phyloP scores from a whole-genome alignment of 2,113 vertebrate species.

The Ceyx cyanopectus region DNA sequence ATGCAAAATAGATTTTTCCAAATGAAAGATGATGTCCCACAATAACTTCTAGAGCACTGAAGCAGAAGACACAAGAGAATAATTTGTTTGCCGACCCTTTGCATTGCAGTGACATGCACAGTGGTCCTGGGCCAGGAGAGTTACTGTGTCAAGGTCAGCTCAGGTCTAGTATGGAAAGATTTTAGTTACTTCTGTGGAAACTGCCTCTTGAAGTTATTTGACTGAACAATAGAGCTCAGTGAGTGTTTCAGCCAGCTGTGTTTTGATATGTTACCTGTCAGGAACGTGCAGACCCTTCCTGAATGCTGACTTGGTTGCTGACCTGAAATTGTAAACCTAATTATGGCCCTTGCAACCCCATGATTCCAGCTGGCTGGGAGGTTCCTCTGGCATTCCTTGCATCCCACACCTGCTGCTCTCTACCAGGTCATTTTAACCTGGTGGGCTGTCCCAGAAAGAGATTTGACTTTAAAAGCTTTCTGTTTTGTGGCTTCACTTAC shows the following conservation, averaged over 20 bases:
- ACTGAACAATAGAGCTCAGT: background rate
- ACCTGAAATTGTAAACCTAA: background rate
- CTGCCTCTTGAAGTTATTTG: background rate
- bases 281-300: background rate
- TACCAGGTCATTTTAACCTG: background rate
- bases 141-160: too few species aligned
- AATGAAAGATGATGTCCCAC: too few species aligned
- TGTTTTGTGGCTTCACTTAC: background rate
- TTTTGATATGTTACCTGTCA: background rate
- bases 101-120: too few species aligned
- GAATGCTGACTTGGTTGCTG: background rate
- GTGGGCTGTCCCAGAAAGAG: background rate
- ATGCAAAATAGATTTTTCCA: too few species aligned
- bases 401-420: background rate
- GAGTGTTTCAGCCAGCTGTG: background rate
- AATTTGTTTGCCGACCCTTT: too few species aligned
- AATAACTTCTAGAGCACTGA: too few species aligned
- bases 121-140: too few species aligned
- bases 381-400: background rate
- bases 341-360: background rate
- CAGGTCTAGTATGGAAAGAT: conserved; percentile 78
- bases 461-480: background rate
- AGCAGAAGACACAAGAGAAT: too few species aligned
- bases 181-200: background rate
- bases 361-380: background rate